Conservation (phyloP, 1,140 invertebrate species). For the Drosophila nigrodunni region DNA sequence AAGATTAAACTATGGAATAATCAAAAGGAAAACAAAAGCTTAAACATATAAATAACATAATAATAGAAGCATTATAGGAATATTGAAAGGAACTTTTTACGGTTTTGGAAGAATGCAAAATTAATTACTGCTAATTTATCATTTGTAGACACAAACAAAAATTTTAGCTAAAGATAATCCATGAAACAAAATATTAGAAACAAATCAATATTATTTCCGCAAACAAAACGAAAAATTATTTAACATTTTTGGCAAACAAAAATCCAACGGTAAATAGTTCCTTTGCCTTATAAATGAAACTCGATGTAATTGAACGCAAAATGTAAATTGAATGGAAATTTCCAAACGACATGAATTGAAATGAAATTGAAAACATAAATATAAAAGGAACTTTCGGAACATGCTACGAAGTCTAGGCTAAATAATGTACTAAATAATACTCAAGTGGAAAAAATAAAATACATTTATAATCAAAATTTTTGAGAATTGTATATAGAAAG, state of each 20-base stretch:
- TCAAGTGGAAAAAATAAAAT: background rate
- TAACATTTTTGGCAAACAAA: constrained; percentile 83
- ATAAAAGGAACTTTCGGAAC: background rate
- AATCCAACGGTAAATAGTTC: constrained; percentile 83
- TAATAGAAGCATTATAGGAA: constrained; percentile 40
- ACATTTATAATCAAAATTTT: constrained; percentile 44
- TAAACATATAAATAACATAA: constrained; percentile 5
- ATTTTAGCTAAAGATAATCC: constrained; percentile 8
- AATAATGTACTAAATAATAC: constrained; percentile 14
- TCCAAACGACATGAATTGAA: background rate
- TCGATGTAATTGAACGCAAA: constrained; percentile 41
- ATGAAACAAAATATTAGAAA: constrained; percentile 13
- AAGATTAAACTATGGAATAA: constrained; percentile 17
- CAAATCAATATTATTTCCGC: constrained; percentile 32
- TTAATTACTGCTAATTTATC: constrained; percentile 58
- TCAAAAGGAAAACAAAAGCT: background rate
- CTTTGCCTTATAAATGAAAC: constrained; percentile 71
- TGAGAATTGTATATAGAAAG: constrained; percentile 37
- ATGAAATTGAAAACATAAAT: background rate
- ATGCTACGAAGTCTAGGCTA: constrained; percentile 10
- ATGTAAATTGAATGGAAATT: constrained; percentile 33
- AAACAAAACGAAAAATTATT: constrained; percentile 55
- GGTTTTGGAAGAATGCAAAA: constrained; percentile 76
- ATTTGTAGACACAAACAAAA: constrained; percentile 56
- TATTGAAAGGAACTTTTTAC: constrained; percentile 81